Evolutionary conservation across 1,140 invertebrate genomes (phyloP), one percentile per base, ranked within the genome.

Genomic region (Cotesia chilonis): DNA sequence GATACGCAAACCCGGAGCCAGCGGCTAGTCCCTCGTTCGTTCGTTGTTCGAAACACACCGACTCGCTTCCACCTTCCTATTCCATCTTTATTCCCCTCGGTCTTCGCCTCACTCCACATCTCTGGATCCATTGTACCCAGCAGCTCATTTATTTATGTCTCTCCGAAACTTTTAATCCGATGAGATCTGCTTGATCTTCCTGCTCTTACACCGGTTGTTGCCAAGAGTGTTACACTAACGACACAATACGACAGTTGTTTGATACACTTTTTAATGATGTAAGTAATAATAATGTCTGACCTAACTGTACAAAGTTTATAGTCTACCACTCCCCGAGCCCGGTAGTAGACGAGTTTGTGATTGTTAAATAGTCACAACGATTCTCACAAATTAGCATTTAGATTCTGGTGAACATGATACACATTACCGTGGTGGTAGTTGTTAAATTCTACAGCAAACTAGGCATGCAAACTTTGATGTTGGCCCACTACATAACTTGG

Each of bases 111-210:
- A 47, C 41, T 47, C 41, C 10, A 67, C 47, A 38, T 70, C 68
- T 81, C 80, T 10, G 41, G 61, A 59, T 74, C 79, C 79, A 80
- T 83, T 83, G 80, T 82, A 69, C 77, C 75, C 77, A 61, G 77
- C 79, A 78, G 79, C 78, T 80, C 82, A 81, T 82, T 83, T 80
- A 83, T 83, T 82, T 80, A 79, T 78, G 81, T 81, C 79, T 75
- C 79, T 72, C 7, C 54, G 74, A 76, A 81, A 83, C 79, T 83
- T 84, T 84, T 82, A 83, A 83, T 82, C 81, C 76, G 80, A 82
- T 83, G 79, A 82, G 77, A 80, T 83, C 36, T 41, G 78, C 77
- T 74, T 77, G 76, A 72, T 65, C 74, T 69, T 70, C 71, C 70
- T 37, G 35, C 70, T 75, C 70, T 65, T 41, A 28, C 3, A 28